Conservation (phyloP, 2,113 vertebrate genomes). For the Zeus faber region DNA sequence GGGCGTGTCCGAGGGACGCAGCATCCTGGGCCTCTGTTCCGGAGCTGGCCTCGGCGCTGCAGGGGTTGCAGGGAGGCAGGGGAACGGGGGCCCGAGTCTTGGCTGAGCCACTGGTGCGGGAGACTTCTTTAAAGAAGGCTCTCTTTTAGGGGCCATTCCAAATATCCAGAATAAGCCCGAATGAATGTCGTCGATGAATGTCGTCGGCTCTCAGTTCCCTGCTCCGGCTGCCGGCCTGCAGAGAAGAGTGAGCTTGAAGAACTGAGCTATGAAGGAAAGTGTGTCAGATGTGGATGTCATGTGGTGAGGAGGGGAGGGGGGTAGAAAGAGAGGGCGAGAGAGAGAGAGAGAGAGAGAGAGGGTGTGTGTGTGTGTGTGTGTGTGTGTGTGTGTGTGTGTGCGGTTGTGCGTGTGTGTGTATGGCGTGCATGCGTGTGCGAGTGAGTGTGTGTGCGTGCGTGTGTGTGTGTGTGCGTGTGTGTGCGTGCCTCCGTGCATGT, state of each 20-base stretch:
- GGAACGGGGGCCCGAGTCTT: conserved; percentile 73
- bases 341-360: conserved; percentile 6
- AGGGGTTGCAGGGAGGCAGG: conserved; percentile 54
- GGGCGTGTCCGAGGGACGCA: conserved; percentile 69
- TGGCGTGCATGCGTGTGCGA: neutral
- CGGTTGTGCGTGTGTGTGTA: neutral
- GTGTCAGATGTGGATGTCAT: conserved; percentile 40
- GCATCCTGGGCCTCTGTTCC: conserved; percentile 70
- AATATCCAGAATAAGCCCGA: neutral
- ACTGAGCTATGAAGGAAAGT: conserved; percentile 38
- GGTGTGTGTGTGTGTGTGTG: neutral
- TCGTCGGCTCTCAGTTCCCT: conserved; percentile 6
- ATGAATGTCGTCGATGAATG: neutral
- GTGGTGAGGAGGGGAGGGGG: conserved; percentile 10
- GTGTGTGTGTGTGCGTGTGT: conserved; percentile 2
- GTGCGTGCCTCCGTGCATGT: neutral
- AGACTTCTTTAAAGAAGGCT: conserved; percentile 73
- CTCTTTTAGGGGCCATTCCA: conserved; percentile 74
- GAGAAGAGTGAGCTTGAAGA: conserved; percentile 10
- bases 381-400: neutral
- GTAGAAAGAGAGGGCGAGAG: conserved; percentile 12
- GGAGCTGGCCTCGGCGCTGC: conserved; percentile 49
- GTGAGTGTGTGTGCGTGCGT: neutral
- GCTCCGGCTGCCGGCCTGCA: conserved; percentile 12
- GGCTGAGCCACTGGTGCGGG: conserved; percentile 61